phyloP scores from a whole-genome alignment of 1,140 invertebrate genomes.

The Pachypsylla venusta region DNA sequence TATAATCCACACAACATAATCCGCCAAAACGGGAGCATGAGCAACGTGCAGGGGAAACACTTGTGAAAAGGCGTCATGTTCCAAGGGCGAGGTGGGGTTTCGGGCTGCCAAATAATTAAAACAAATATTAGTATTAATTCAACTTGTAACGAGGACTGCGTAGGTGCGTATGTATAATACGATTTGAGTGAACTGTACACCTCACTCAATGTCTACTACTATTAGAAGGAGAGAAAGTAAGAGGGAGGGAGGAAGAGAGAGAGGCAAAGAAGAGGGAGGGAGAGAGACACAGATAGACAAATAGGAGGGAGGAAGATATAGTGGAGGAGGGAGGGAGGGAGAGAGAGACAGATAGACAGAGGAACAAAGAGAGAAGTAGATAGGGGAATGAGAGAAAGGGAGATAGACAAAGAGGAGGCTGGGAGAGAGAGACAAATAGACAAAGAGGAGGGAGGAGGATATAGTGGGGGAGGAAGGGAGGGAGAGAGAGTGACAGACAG shows the following conservation, averaged over 20 bases:
- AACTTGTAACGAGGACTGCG: neutral
- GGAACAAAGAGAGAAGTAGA: neutral
- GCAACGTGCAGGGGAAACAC: too few relatives aligned
- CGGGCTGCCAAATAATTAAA: too few relatives aligned
- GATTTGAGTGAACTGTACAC: too few relatives aligned
- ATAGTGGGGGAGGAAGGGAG: neutral
- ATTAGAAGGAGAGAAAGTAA: neutral
- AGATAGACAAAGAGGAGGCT: neutral
- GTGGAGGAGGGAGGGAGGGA: neutral
- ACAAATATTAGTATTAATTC: too few relatives aligned
- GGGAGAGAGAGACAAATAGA: neutral
- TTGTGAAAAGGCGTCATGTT: too few relatives aligned
- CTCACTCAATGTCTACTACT: too few relatives aligned
- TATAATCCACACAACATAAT: too few relatives aligned
- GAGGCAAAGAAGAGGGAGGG: neutral
- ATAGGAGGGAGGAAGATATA: neutral
- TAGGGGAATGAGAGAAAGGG: neutral
- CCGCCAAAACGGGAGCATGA: too few relatives aligned
- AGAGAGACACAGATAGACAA: neutral
- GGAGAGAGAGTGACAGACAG: neutral
- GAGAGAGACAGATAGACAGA: neutral
- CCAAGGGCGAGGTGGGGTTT: too few relatives aligned
- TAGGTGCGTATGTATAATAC: neutral
- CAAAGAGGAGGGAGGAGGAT: neutral
- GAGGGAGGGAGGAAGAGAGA: neutral